Percentiles rank a stretch among this genome's conserved stretches.
These are phyloP conservation scores for Trilocha varians DNA, from an alignment of 2,888 invertebrate species.

Conservation along the genomic window DNA sequence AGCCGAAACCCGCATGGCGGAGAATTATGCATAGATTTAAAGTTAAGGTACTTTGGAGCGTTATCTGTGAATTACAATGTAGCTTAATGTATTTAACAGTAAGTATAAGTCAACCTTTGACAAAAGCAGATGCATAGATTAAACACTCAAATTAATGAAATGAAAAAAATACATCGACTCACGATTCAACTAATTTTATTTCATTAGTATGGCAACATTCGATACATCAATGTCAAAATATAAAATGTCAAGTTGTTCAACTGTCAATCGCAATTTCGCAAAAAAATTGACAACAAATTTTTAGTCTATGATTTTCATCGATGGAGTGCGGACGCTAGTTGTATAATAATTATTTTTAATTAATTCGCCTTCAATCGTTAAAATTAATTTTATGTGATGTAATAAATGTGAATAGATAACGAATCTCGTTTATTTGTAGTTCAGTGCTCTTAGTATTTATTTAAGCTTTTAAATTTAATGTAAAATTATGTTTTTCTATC, in stretches of 20 bases:
- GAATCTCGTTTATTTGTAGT: constrained; percentile 49
- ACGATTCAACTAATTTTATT: too few species aligned
- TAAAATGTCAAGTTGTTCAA: neutral
- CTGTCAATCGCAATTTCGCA: neutral
- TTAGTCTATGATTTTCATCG: constrained; percentile 63
- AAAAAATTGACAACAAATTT: constrained; percentile 2
- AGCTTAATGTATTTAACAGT: too few species aligned
- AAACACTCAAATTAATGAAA: too few species aligned
- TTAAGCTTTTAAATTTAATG: constrained; percentile 53
- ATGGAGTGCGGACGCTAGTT: constrained; percentile 59
- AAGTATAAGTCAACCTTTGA: too few species aligned
- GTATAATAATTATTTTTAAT: constrained; percentile 57
- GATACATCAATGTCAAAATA: too few species aligned
- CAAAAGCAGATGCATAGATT: too few species aligned
- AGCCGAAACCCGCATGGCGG: too few species aligned
- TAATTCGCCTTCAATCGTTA: constrained; percentile 62
- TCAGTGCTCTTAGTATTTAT: constrained; percentile 40
- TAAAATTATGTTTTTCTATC: constrained; percentile 63
- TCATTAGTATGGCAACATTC: too few species aligned
- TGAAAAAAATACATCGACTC: too few species aligned
- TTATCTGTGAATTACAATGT: too few species aligned
- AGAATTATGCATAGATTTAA: too few species aligned
- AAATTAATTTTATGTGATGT: constrained; percentile 54
- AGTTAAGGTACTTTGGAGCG: too few species aligned
- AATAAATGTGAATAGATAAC: constrained; percentile 45